Conservation (phyloP, 2,113 vertebrate species). For the Platichthys flesus region DNA sequence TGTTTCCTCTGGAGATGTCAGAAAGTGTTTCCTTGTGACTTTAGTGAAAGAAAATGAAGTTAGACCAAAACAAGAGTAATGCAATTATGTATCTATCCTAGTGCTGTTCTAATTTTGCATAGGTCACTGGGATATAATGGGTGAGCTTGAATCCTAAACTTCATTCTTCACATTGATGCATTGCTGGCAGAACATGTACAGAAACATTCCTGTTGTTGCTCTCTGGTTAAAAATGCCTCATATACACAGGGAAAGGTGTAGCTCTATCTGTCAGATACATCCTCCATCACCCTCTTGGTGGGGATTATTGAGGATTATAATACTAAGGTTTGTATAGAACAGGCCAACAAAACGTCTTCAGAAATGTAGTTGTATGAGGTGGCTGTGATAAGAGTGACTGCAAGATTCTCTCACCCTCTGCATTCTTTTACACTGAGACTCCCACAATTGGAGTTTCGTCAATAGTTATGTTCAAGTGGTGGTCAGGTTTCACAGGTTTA, state of each 20-base stretch:
- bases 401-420: constrained; percentile 25
- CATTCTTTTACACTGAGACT: constrained; percentile 55
- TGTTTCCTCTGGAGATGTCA: neutral
- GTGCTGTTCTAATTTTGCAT: constrained; percentile 7
- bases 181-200: constrained; percentile 22
- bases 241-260: constrained; percentile 12
- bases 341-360: constrained; percentile 67
- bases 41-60: neutral
- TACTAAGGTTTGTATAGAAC: constrained; percentile 35
- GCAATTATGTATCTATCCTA: neutral
- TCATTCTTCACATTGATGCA: constrained; percentile 60
- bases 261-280: constrained; percentile 51
- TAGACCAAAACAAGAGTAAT: constrained; percentile 7
- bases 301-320: constrained; percentile 72
- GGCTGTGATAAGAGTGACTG: constrained; percentile 60
- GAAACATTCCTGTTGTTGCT: constrained; percentile 54
- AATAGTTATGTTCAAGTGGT: constrained; percentile 12
- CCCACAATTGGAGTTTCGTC: constrained; percentile 28
- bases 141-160: constrained; percentile 26
- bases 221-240: constrained; percentile 16
- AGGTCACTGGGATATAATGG: constrained; percentile 33
- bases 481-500: constrained; percentile 26
- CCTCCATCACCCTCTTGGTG: constrained; percentile 57
- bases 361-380: constrained; percentile 65
- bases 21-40: neutral